Conservation (phyloP, 2,113 vertebrate genomes). For the Lanius ludovicianus region DNA sequence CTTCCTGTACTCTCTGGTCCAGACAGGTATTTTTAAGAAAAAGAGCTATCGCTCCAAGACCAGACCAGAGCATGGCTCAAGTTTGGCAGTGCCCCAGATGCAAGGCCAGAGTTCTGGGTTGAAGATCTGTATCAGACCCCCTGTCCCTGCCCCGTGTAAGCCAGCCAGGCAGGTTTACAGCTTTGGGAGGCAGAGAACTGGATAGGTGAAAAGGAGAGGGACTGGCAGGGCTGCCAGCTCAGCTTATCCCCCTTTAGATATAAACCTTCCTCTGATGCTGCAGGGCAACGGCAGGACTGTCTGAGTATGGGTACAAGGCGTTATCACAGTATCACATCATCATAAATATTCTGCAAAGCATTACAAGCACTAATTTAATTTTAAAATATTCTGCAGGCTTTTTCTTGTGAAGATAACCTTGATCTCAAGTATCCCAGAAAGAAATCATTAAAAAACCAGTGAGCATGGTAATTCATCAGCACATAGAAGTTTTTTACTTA, state of each 20-base stretch:
- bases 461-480: neutral
- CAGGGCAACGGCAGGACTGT: neutral
- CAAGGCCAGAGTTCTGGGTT: neutral
- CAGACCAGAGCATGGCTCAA: neutral
- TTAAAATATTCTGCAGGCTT: neutral
- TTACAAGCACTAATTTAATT: neutral
- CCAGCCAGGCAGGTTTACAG: neutral
- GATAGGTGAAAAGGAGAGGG: neutral
- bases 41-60: neutral
- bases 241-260: neutral
- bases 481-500: neutral
- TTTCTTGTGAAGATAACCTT: neutral
- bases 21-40: neutral
- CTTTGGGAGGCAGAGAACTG: neutral
- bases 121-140: accelerated
- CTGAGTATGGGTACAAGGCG: neutral
- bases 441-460: neutral
- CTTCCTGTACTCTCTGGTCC: neutral
- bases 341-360: neutral
- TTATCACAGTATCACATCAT: neutral
- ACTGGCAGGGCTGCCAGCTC: neutral
- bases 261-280: neutral
- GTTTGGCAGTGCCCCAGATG: neutral
- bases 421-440: neutral
- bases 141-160: neutral